phyloP scores from a whole-genome alignment of 1,140 invertebrate genomes.

The Eubasilissa regina region DNA sequence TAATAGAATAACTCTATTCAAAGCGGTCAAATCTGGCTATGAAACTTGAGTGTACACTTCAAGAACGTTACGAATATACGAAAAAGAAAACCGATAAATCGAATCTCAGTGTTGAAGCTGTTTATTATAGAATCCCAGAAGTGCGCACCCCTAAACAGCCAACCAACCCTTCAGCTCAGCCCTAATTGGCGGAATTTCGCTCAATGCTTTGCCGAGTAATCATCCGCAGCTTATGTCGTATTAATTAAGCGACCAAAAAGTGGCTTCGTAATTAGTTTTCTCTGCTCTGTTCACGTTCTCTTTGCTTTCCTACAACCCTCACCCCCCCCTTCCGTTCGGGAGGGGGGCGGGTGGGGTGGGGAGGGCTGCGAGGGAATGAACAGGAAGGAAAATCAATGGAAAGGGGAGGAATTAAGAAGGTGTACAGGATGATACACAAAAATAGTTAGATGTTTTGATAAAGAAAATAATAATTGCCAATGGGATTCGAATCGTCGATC shows the following conservation, averaged over 20 bases:
- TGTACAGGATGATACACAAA: conserved; percentile 18
- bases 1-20: too few relatives aligned
- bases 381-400: conserved; percentile 50
- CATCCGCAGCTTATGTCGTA: conserved; percentile 60
- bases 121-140: background rate
- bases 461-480: too few relatives aligned
- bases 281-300: conserved; percentile 37
- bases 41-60: too few relatives aligned
- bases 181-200: conserved; percentile 31
- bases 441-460: too few relatives aligned
- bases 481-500: too few relatives aligned
- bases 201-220: conserved; percentile 47
- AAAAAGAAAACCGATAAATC: background rate
- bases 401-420: conserved; percentile 39
- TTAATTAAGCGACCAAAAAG: conserved; percentile 61
- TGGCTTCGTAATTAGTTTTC: conserved; percentile 59
- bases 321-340: background rate
- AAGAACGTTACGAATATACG: too few relatives aligned
- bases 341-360: too few relatives aligned
- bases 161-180: background rate
- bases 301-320: conserved; percentile 8
- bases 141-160: background rate
- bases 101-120: too few relatives aligned
- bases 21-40: too few relatives aligned
- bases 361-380: background rate